These are phyloP conservation scores for Cremastinae sp. DNA, from an alignment of 2,888 invertebrate genomes.

Conservation along the genomic window DNA sequence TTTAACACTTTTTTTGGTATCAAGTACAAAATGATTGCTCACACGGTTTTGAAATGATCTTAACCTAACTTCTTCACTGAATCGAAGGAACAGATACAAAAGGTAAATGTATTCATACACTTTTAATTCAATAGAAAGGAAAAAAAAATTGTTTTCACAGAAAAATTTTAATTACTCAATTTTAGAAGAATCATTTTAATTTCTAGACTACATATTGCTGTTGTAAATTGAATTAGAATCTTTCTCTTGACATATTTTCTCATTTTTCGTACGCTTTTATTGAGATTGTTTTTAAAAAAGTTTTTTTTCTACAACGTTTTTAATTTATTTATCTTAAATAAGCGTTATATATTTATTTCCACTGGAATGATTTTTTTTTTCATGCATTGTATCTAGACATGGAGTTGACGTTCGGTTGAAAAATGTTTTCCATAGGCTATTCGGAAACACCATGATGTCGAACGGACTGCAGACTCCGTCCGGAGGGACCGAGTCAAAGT, in stretches of 20 bases:
- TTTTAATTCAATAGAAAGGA: background rate
- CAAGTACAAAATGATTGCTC: conserved; percentile 59
- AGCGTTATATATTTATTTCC: too few species aligned
- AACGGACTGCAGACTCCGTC: conserved; percentile 68
- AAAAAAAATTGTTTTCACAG: background rate
- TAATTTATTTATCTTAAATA: background rate
- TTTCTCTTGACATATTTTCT: conserved; percentile 1
- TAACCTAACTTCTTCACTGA: conserved; percentile 67
- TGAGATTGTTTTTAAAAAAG: background rate
- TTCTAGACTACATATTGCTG: too few species aligned
- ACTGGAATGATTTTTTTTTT: too few species aligned
- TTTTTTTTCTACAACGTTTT: conserved; percentile 1
- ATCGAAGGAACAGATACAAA: conserved; percentile 47
- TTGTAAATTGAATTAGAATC: too few species aligned
- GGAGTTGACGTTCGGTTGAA: too few species aligned
- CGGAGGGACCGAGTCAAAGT: conserved; percentile 58
- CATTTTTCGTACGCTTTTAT: background rate
- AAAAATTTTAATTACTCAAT: too few species aligned
- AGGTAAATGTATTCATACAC: conserved; percentile 59
- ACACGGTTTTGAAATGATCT: conserved; percentile 64
- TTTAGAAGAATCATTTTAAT: too few species aligned
- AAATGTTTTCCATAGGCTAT: background rate
- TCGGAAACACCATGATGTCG: conserved; percentile 67
- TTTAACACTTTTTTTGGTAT: conserved; percentile 11
- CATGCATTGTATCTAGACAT: too few species aligned